A percentile compares a stretch with the other conserved stretches of the same genome.
These are phyloP conservation scores for Phengaris arion DNA, from an alignment of 2,888 invertebrate genomes.

Conservation along the genomic window DNA sequence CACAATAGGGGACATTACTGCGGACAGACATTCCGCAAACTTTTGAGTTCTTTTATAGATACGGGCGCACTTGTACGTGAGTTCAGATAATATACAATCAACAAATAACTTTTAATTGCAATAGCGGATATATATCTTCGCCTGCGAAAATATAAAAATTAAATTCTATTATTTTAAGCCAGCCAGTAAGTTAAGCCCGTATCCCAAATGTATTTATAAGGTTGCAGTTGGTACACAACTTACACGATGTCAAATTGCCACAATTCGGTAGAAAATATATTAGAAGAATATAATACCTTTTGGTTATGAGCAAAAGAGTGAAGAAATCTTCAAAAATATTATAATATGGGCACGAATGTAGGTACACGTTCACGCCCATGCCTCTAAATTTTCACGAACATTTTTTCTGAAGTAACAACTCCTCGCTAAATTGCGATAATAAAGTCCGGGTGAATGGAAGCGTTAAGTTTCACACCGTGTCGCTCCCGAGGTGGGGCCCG, in stretches of 20 bases:
- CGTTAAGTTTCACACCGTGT: constrained; percentile 76
- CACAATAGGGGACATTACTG: constrained; percentile 68
- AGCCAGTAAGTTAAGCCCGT: not conserved
- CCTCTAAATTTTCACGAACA: constrained; percentile 41
- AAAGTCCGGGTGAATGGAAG: constrained; percentile 72
- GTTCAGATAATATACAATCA: constrained; percentile 60
- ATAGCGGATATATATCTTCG: not conserved
- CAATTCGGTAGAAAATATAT: too few relatives aligned
- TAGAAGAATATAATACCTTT: not conserved
- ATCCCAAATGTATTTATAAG: not conserved
- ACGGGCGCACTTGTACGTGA: constrained; percentile 52
- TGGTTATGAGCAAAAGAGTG: not conserved
- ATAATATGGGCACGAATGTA: not conserved
- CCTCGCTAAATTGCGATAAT: constrained; percentile 72
- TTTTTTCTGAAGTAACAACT: constrained; percentile 67
- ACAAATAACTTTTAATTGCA: constrained; percentile 66
- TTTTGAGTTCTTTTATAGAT: constrained; percentile 69
- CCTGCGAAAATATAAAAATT: not conserved
- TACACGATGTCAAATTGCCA: too few relatives aligned
- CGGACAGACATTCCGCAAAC: constrained; percentile 61
- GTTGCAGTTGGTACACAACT: too few relatives aligned
- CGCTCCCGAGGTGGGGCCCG: constrained; percentile 67
- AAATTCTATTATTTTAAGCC: not conserved
- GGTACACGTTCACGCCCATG: constrained; percentile 8
- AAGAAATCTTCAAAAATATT: not conserved